Evolutionary conservation across 2,113 vertebrate species (phyloP).

Genomic region (Notechis scutatus): DNA sequence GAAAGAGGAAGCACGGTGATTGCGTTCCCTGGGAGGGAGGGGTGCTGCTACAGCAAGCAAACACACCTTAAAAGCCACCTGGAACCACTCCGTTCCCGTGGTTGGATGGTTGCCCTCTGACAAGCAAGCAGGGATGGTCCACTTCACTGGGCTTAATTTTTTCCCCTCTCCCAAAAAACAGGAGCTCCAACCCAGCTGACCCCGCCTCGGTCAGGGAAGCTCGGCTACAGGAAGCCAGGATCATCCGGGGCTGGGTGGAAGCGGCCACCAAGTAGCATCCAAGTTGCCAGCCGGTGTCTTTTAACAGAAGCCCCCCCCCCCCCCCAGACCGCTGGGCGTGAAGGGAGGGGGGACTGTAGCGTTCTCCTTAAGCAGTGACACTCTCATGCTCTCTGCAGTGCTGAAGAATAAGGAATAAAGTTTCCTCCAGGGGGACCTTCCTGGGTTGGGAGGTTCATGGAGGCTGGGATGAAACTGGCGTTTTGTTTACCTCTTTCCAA

Average conservation of each 20-base stretch:
- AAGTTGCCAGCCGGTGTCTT: accelerated
- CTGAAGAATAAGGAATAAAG: slow-evolving; percentile 1
- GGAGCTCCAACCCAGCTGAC: slow-evolving; percentile 75
- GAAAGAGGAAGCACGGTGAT: neutral
- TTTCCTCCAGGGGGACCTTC: neutral
- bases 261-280: accelerated
- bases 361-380: accelerated
- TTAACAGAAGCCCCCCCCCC: accelerated
- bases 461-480: neutral
- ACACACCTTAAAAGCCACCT: no score
- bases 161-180: slow-evolving; percentile 36
- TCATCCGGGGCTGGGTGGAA: slow-evolving; percentile 80
- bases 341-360: accelerated
- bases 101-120: neutral
- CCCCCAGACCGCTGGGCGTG: accelerated
- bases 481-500: neutral
- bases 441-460: neutral
- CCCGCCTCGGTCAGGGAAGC: slow-evolving; percentile 71
- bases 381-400: no score
- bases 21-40: neutral
- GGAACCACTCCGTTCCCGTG: neutral
- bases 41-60: neutral
- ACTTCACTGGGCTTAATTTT: neutral
- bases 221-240: slow-evolving; percentile 72
- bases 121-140: neutral